These are phyloP conservation scores for Pycnonotus jocosus DNA, from an alignment of 2,113 vertebrate genomes.

Conservation along the genomic window DNA sequence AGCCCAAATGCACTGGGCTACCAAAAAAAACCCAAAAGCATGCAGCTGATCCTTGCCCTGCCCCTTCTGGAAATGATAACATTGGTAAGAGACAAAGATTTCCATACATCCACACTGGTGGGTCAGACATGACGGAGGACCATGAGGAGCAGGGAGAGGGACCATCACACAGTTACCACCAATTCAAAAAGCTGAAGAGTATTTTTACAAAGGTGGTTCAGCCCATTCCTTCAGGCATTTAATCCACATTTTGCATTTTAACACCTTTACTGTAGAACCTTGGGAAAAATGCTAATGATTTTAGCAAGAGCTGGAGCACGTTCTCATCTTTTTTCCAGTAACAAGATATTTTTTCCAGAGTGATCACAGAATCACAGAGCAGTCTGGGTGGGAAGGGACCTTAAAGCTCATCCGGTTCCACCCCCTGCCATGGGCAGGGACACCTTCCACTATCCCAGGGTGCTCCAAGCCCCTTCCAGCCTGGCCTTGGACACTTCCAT, in stretches of 20 bases:
- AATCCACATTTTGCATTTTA: background rate
- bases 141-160: background rate
- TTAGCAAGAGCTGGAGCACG: fast-evolving
- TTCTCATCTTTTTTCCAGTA: background rate
- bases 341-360: background rate
- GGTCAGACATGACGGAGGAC: background rate
- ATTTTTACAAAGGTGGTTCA: background rate
- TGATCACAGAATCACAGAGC: background rate
- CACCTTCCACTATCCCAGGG: fast-evolving
- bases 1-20: background rate
- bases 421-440: background rate
- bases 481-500: background rate
- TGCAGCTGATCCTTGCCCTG: background rate
- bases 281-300: background rate
- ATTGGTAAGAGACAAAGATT: background rate
- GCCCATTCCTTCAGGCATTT: background rate
- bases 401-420: fast-evolving
- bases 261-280: background rate
- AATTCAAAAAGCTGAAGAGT: background rate
- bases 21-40: background rate
- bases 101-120: fast-evolving
- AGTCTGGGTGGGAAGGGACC: background rate
- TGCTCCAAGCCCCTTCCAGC: fast-evolving
- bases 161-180: background rate
- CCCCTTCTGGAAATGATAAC: background rate